These are phyloP conservation scores for Mimas tiliae DNA, from an alignment of 2,888 invertebrate genomes.

Conservation along the genomic window DNA sequence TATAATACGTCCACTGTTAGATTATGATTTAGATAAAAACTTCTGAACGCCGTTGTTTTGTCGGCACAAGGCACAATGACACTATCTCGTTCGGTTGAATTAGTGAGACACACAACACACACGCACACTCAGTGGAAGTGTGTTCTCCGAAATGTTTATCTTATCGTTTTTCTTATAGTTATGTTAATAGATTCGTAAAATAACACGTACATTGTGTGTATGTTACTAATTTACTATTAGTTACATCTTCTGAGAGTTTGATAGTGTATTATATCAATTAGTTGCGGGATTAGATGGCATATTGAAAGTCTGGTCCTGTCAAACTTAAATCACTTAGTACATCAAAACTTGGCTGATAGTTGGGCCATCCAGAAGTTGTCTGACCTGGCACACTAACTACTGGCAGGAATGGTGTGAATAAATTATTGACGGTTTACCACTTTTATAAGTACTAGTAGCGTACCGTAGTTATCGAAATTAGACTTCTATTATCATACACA, in stretches of 20 bases:
- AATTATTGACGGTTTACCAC: too few relatives aligned
- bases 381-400: too few relatives aligned
- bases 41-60: neutral
- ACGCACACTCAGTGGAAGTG: neutral
- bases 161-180: constrained; percentile 3
- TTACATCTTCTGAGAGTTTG: neutral
- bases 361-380: too few relatives aligned
- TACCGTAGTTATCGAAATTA: too few relatives aligned
- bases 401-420: too few relatives aligned
- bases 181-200: neutral
- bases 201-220: neutral
- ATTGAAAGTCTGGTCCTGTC: neutral
- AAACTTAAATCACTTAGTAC: too few relatives aligned
- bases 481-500: too few relatives aligned
- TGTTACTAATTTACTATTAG: neutral
- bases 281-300: neutral
- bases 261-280: neutral
- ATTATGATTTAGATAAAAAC: constrained; percentile 3
- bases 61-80: neutral
- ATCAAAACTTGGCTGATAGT: too few relatives aligned
- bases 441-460: too few relatives aligned
- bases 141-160: constrained; percentile 14
- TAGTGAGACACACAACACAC: neutral
- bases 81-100: constrained; percentile 7
- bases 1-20: neutral